A percentile compares a stretch with the other conserved stretches of the same genome.
Evolutionary conservation across 2,113 vertebrate species (phyloP).

Genomic region (Anoura caudifer): DNA sequence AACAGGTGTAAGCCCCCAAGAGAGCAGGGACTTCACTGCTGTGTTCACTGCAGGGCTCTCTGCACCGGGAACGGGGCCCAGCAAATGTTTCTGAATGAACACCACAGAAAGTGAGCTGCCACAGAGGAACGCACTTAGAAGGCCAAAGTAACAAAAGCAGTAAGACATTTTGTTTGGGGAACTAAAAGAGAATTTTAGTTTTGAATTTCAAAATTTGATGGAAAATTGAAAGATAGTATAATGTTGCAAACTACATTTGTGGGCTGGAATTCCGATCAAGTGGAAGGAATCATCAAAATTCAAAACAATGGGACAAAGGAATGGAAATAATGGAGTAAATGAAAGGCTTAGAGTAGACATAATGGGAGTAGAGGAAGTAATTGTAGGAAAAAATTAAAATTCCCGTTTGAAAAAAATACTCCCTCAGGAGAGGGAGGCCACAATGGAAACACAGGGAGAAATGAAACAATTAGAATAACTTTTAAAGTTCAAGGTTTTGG

Average conservation of each 20-base stretch:
- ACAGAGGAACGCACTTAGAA: background rate
- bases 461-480: background rate
- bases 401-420: background rate
- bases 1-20: background rate
- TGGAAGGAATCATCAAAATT: background rate
- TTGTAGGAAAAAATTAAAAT: background rate
- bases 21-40: background rate
- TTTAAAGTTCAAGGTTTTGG: slow-evolving; percentile 40
- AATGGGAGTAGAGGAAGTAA: background rate
- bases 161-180: background rate
- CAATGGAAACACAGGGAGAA: slow-evolving; percentile 23
- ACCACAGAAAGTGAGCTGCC: background rate
- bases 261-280: background rate
- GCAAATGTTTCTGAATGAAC: background rate
- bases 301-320: background rate
- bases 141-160: background rate
- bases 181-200: background rate
- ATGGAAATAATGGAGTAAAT: background rate
- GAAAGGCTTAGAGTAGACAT: background rate
- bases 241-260: background rate
- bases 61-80: background rate
- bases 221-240: background rate
- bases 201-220: background rate
- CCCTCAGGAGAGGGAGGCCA: background rate
- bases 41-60: background rate